Conservation (phyloP, 2,888 invertebrate species). For the Eupithecia vulgata region DNA sequence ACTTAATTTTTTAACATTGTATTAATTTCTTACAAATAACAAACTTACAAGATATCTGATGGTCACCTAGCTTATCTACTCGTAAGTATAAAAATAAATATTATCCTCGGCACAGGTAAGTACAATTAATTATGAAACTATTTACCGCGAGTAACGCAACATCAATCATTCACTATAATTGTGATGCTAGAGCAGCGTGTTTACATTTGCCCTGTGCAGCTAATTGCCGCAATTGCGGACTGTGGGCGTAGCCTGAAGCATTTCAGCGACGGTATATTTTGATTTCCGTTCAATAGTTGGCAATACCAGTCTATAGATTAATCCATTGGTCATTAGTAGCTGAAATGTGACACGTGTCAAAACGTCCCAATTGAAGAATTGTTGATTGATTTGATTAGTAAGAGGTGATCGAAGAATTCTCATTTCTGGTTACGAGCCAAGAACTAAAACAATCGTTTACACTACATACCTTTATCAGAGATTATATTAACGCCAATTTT, state of each 20-base stretch:
- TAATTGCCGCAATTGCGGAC: conserved; percentile 43
- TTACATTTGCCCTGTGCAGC: conserved; percentile 43
- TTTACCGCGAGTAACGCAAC: conserved; percentile 31
- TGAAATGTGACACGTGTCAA: conserved; percentile 26
- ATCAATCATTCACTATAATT: conserved; percentile 43
- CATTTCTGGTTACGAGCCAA: conserved; percentile 24
- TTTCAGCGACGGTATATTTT: conserved; percentile 22
- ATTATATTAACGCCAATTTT: not conserved
- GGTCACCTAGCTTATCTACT: not conserved
- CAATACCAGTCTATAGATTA: conserved; percentile 16
- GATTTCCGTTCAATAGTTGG: conserved; percentile 23
- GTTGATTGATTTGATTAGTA: conserved; percentile 29
- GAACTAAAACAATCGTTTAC: not conserved
- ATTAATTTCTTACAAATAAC: not conserved
- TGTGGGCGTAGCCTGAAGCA: conserved; percentile 23
- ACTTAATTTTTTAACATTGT: not conserved
- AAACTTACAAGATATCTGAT: not conserved
- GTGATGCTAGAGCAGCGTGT: conserved; percentile 42
- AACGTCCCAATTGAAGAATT: conserved; percentile 14
- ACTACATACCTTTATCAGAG: not conserved
- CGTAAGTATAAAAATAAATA: not conserved
- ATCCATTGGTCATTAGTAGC: conserved; percentile 24
- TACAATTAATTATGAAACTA: conserved; percentile 10
- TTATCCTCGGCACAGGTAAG: not conserved
- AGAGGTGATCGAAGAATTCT: conserved; percentile 14